phyloP scores from a whole-genome alignment of 2,113 vertebrate species.

The Lynx canadensis region DNA sequence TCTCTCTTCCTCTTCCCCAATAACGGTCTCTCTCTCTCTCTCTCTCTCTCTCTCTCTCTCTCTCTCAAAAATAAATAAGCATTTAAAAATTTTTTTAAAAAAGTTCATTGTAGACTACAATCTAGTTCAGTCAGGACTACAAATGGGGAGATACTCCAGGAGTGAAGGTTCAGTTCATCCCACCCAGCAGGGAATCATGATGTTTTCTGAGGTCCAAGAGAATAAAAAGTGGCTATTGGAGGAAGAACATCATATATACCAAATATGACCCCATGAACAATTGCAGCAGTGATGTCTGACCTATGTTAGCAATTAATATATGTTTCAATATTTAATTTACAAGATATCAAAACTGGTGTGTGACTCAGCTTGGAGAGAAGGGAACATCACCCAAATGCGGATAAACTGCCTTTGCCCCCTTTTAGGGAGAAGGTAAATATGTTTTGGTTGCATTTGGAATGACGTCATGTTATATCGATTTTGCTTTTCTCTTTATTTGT shows the following conservation, averaged over 20 bases:
- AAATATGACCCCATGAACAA: neutral
- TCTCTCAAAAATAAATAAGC: no score
- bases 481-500: neutral
- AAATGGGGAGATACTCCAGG: neutral
- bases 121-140: neutral
- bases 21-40: rapidly evolving
- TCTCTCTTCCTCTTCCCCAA: no score
- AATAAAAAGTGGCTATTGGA: neutral
- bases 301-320: neutral
- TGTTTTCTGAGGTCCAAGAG: neutral
- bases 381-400: neutral
- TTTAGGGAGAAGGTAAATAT: neutral
- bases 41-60: no score
- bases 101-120: neutral
- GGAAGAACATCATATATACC: neutral
- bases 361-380: neutral
- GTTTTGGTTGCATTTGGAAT: neutral
- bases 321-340: neutral
- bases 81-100: neutral
- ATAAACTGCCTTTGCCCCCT: neutral
- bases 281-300: neutral
- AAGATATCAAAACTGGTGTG: neutral
- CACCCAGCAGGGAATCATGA: neutral
- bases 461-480: neutral
- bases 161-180: neutral